Percentiles rank a stretch among this genome's conserved stretches.
phyloP scores from a whole-genome alignment of 2,888 invertebrate genomes.

The Disparrhopalites patrizii region DNA sequence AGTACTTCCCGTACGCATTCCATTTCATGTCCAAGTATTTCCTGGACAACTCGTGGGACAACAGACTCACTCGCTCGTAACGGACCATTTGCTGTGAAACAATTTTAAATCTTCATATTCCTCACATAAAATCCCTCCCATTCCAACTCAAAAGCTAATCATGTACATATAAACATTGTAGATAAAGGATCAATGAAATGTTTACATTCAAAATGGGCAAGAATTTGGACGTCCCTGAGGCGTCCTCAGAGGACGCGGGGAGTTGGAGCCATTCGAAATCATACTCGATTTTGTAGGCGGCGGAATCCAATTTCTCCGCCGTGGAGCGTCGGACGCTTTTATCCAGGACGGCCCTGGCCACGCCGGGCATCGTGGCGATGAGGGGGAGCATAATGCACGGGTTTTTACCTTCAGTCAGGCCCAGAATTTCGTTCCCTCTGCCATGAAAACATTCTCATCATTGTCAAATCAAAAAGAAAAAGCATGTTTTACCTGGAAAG shows the following conservation, averaged over 20 bases:
- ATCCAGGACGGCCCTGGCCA: conserved; percentile 76
- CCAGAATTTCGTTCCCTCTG: conserved; percentile 70
- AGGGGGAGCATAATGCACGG: conserved; percentile 73
- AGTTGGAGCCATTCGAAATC: conserved; percentile 46
- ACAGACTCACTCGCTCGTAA: conserved; percentile 74
- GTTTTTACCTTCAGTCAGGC: conserved; percentile 68
- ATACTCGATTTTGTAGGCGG: too few relatives aligned
- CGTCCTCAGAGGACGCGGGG: conserved; percentile 22
- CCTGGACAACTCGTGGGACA: conserved; percentile 80
- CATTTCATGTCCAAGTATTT: conserved; percentile 87
- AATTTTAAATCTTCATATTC: too few relatives aligned
- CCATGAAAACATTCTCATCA: too few relatives aligned
- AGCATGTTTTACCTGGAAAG: too few relatives aligned
- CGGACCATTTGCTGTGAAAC: conserved; percentile 74
- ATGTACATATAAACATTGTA: neutral
- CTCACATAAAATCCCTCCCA: neutral
- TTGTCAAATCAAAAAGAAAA: too few relatives aligned
- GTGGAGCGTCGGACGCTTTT: too few relatives aligned
- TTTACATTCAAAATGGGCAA: conserved; percentile 47
- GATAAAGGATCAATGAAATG: neutral
- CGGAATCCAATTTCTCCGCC: too few relatives aligned
- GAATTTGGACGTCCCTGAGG: conserved; percentile 26
- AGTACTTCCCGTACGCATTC: conserved; percentile 85
- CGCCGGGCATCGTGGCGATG: conserved; percentile 75
- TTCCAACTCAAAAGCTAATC: neutral